Conservation (phyloP, 2,797 vertebrate species). For the Zalophus californianus region DNA sequence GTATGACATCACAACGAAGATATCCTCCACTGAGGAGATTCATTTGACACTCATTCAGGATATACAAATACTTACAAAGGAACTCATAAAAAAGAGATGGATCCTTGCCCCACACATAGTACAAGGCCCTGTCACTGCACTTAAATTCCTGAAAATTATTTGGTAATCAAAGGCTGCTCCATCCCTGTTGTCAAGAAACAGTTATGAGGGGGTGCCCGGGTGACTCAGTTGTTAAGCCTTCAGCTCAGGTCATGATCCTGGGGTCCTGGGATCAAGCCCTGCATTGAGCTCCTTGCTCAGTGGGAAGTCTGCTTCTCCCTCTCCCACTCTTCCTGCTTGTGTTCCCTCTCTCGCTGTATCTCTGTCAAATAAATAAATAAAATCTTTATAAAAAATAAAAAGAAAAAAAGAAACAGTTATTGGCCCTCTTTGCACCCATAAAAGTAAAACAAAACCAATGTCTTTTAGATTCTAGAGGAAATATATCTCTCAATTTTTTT, state of each 20-base stretch:
- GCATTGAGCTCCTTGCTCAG: no score
- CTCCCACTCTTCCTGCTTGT: no score
- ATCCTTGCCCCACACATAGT: neutral
- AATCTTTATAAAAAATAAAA: no score
- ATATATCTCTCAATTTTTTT: neutral
- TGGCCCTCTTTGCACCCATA: neutral
- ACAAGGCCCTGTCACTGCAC: neutral
- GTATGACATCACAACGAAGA: neutral
- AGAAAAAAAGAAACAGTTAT: neutral
- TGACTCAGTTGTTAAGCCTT: no score
- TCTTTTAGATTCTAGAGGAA: neutral
- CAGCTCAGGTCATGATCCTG: no score
- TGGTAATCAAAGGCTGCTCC: neutral
- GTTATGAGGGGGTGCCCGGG: no score
- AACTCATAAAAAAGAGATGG: neutral
- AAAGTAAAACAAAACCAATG: neutral
- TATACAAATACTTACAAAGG: neutral
- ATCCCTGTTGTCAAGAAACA: neutral
- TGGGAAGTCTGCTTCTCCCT: no score
- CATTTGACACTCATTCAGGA: neutral
- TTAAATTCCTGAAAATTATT: conserved; percentile 9
- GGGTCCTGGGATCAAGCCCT: no score
- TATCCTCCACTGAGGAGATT: neutral
- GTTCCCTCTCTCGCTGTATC: no score
- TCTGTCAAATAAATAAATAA: no score